A percentile compares a stretch with the other conserved stretches of the same genome.
phyloP scores from a whole-genome alignment of 35 echinoderm and acorn worm genomes.

The Lytechinus variegatus region DNA sequence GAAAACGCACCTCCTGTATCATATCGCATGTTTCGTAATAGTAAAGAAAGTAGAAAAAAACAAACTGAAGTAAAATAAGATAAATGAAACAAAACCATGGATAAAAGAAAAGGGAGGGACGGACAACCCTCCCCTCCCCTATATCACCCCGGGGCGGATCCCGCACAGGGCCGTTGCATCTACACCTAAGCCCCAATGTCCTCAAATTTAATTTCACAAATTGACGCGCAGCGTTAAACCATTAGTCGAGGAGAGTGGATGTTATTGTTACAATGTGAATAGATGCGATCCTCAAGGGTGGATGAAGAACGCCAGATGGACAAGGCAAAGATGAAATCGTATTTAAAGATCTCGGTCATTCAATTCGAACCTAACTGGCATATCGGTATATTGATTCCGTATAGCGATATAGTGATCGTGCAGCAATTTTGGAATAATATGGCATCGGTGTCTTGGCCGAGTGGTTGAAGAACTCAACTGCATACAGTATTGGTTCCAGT shows the following conservation, averaged over 20 bases:
- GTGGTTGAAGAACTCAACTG: too few relatives aligned
- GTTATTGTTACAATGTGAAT: neutral
- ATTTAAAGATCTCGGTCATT: neutral
- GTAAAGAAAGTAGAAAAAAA: too few relatives aligned
- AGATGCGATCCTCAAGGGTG: neutral
- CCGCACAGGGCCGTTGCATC: neutral
- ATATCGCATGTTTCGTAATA: too few relatives aligned
- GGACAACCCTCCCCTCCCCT: neutral
- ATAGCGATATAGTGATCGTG: too few relatives aligned
- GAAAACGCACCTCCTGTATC: too few relatives aligned
- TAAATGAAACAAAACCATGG: too few relatives aligned
- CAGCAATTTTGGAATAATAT: too few relatives aligned
- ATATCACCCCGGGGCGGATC: neutral
- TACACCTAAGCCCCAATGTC: neutral
- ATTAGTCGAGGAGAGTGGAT: neutral
- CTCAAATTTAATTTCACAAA: constrained; percentile 15
- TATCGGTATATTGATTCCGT: too few relatives aligned
- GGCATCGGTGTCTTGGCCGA: too few relatives aligned
- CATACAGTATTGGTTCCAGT: too few relatives aligned
- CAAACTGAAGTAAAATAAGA: too few relatives aligned
- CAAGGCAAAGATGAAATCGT: neutral
- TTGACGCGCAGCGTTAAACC: constrained; percentile 8
- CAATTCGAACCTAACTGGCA: neutral
- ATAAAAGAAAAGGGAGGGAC: too few relatives aligned
- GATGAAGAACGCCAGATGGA: neutral